Percentiles rank a stretch among this genome's conserved stretches.
Evolutionary conservation across 2,888 invertebrate species (phyloP).

Genomic region (Electrophaes corylata): DNA sequence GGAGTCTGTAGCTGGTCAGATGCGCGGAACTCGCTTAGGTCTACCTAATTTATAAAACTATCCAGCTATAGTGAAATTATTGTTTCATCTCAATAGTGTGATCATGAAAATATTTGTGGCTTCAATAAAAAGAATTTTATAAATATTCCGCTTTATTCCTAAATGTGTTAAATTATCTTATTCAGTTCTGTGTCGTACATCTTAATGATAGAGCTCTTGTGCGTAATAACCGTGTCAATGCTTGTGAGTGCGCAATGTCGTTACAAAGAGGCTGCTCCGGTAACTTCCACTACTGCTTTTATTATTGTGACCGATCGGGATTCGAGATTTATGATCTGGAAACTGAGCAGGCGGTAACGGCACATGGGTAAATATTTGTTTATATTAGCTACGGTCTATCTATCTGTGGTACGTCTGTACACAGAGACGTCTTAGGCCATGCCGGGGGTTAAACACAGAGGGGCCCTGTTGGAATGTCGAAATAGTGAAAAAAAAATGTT

Average conservation of each 20-base stretch:
- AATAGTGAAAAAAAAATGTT: too few relatives aligned
- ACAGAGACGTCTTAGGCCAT: too few relatives aligned
- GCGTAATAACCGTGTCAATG: slow-evolving; percentile 58
- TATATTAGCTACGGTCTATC: not conserved
- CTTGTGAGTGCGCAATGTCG: slow-evolving; percentile 55
- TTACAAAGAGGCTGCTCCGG: slow-evolving; percentile 69
- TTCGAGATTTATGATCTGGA: slow-evolving; percentile 79
- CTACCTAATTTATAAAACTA: not conserved
- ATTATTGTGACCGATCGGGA: slow-evolving; percentile 68
- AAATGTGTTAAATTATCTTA: not conserved
- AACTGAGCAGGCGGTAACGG: slow-evolving; percentile 51
- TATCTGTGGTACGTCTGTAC: too few relatives aligned
- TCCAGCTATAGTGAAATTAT: not conserved
- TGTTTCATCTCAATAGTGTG: too few relatives aligned
- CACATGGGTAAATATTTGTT: slow-evolving; percentile 44
- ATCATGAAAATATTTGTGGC: too few relatives aligned
- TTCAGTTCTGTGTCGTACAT: not conserved
- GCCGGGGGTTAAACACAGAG: too few relatives aligned
- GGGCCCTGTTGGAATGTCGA: too few relatives aligned
- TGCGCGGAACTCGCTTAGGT: too few relatives aligned
- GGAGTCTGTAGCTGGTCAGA: not conserved
- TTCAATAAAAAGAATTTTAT: too few relatives aligned
- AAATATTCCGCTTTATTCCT: not conserved
- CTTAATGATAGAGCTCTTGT: slow-evolving; percentile 1
- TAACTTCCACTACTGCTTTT: slow-evolving; percentile 68